Conservation (phyloP, 2,113 vertebrate genomes). For the Scophthalmus maximus region DNA sequence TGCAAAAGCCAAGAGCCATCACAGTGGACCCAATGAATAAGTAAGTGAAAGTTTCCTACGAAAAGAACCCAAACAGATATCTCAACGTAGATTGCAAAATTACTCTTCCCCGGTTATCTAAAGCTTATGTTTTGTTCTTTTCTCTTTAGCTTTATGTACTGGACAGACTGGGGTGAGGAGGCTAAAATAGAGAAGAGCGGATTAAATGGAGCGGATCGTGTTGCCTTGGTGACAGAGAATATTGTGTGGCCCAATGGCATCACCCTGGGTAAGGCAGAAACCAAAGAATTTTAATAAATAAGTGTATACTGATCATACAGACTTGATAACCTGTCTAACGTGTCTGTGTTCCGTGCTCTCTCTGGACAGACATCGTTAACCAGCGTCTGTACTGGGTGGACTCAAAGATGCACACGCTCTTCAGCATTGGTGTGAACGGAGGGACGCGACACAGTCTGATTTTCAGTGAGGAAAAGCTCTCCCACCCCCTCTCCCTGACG, state of each 20-base stretch:
- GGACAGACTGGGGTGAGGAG: constrained; percentile 89
- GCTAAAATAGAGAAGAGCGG: constrained; percentile 90
- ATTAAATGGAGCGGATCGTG: constrained; percentile 85
- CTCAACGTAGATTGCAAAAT: not conserved
- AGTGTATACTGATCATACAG: not conserved
- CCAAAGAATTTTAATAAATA: not conserved
- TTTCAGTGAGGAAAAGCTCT: constrained; percentile 69
- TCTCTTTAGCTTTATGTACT: constrained; percentile 89
- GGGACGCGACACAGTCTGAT: constrained; percentile 81
- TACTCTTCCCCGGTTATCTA: not conserved
- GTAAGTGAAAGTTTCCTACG: constrained; percentile 37
- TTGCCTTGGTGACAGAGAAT: constrained; percentile 83
- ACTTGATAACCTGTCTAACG: not conserved
- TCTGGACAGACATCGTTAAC: constrained; percentile 83
- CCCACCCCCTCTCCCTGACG: constrained; percentile 85
- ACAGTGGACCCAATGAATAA: constrained; percentile 84
- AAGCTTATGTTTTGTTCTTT: constrained; percentile 3
- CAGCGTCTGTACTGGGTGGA: constrained; percentile 93
- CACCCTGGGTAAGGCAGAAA: constrained; percentile 84
- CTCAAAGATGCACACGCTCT: constrained; percentile 89
- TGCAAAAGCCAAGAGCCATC: constrained; percentile 86
- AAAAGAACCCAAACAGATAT: not conserved
- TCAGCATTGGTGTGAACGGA: constrained; percentile 86
- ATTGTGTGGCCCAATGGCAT: constrained; percentile 92
- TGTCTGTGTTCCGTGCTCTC: constrained; percentile 4